Conservation (phyloP, 2,888 invertebrate genomes). For the Dendrolimus pini region DNA sequence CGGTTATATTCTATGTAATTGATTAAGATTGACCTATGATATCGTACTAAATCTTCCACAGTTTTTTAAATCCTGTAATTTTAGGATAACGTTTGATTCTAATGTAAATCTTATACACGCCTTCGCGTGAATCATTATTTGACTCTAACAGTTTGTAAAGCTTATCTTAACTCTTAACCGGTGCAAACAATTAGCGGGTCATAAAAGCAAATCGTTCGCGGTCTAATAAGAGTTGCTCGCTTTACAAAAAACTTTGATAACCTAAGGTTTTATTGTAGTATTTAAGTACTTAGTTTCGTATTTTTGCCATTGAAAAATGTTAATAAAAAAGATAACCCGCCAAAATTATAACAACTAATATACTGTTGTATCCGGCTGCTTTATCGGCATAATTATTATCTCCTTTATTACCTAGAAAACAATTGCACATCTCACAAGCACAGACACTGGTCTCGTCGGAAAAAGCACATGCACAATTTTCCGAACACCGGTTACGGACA, state of each 20-base stretch:
- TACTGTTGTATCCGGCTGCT: conserved; percentile 54
- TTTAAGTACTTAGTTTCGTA: conserved; percentile 29
- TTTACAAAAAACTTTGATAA: conserved; percentile 19
- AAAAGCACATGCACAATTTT: conserved; percentile 77
- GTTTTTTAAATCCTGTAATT: conserved; percentile 22
- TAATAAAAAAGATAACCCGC: background rate
- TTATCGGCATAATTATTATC: conserved; percentile 49
- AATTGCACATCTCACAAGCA: conserved; percentile 75
- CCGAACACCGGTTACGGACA: conserved; percentile 74
- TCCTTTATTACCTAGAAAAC: conserved; percentile 74
- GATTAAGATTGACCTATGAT: no score
- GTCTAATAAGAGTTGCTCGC: conserved; percentile 6
- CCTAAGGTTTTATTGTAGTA: conserved; percentile 13
- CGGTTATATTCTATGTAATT: no score
- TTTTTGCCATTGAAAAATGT: background rate
- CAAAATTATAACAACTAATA: conserved; percentile 26
- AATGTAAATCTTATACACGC: conserved; percentile 22
- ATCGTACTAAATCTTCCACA: no score
- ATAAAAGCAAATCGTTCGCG: conserved; percentile 44
- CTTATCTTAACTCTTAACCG: conserved; percentile 62
- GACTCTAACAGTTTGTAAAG: conserved; percentile 34
- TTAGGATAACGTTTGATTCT: conserved; percentile 39
- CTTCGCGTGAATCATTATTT: background rate
- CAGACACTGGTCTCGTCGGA: conserved; percentile 72
- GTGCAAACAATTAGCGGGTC: conserved; percentile 61